Percentiles rank a stretch among this genome's conserved stretches.
These are phyloP conservation scores for Piscicola geometra DNA, from an alignment of 2,888 invertebrate genomes.

Conservation along the genomic window DNA sequence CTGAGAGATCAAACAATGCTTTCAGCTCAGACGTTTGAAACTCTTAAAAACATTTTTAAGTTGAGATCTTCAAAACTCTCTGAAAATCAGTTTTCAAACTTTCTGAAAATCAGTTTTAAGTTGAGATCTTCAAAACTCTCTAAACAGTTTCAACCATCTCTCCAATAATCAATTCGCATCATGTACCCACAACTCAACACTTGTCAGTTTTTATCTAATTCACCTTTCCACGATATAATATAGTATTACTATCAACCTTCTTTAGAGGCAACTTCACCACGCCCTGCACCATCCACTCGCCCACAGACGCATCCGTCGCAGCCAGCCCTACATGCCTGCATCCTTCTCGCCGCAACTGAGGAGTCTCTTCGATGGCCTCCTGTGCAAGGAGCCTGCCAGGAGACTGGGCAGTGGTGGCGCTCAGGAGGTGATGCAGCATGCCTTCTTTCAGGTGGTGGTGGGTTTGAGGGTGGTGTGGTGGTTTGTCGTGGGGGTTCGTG, in stretches of 20 bases:
- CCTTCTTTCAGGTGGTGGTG: slow-evolving; percentile 83
- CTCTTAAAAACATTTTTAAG: no score
- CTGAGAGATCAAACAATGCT: no score
- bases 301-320: slow-evolving; percentile 73
- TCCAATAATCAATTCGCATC: no score
- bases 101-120: no score
- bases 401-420: slow-evolving; percentile 79
- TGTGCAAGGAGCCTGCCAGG: slow-evolving; percentile 82
- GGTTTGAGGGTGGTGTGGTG: slow-evolving; percentile 52
- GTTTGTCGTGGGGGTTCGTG: neutral
- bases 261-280: no score
- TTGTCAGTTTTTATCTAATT: no score
- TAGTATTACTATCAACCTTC: no score
- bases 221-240: no score
- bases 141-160: no score
- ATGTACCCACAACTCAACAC: no score
- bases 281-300: neutral
- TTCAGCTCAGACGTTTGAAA: no score
- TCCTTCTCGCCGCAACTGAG: slow-evolving; percentile 69
- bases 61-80: neutral
- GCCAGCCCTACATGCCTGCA: slow-evolving; percentile 81
- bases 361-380: slow-evolving; percentile 74
- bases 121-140: no score
- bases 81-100: neutral
- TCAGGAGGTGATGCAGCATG: slow-evolving; percentile 79